Base-by-base conservation (phyloP, 1,140 invertebrate species). In the Glossosoma conforme region DNA sequence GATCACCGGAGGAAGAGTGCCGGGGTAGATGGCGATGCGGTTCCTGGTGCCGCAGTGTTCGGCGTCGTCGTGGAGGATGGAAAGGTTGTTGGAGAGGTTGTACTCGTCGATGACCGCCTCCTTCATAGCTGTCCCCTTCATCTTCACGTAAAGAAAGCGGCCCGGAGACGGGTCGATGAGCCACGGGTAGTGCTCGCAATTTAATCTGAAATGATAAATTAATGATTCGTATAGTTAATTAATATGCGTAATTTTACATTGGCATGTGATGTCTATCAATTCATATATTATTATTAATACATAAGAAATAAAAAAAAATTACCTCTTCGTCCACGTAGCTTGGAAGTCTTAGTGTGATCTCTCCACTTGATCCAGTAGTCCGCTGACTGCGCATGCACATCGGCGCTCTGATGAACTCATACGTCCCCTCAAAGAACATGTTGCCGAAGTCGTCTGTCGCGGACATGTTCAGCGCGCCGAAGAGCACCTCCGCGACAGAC, bases 401-500 rank as follows among this genome's bases (percentile, higher is more conserved):
- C 14, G 80, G 69, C 38, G 82, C 77, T 61, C 86, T 81, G 1
- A 90, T 74, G 59, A 91, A 91, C 62, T 91, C 88, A 66, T 86
- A 89, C 25, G 79, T 81, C 14, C 85, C 91, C 67, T 92, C 88
- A 64, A 93, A 92, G 50, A 82, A 85, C 30, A 91, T 78, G 44
- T 86, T 85, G 42, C 84, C 80, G 62, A 87, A 91, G 69, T 94
- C 91, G 60, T 93, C 89, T 5, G 82, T 72, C 0, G 87, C 79
- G 36, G 84, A 82, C 91, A 94, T 94, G 44, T 85, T 82, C 6
- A 77, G 76, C 1, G 90, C 85, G 25, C 82, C 80, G 60, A 93
- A 91, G 60, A 85, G 82, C n/a, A 93, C 75, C 61, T 91, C 87
- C 2, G 89, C 80, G 32, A 89, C 79, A 47, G 83, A 81, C 20